Conservation (phyloP, 2,888 invertebrate species). For the Thera britannica region DNA sequence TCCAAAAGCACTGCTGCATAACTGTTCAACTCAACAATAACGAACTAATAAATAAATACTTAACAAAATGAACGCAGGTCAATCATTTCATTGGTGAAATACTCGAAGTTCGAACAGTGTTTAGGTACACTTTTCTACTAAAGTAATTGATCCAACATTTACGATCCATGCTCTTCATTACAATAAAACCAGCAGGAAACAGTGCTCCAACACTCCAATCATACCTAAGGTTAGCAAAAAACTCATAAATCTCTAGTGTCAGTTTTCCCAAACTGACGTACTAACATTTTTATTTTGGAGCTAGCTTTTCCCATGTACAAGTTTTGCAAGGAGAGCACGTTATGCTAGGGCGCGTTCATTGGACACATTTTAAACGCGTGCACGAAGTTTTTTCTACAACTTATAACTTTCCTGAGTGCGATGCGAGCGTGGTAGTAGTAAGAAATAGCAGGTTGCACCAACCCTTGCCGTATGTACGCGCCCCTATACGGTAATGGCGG, state of each 20-base stretch:
- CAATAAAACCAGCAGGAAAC: slow-evolving; percentile 5
- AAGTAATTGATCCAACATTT: slow-evolving; percentile 5
- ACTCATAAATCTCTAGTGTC: too few species aligned
- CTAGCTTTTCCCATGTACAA: neutral
- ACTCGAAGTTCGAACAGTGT: slow-evolving; percentile 20
- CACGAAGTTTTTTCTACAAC: too few species aligned
- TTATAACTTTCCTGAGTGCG: too few species aligned
- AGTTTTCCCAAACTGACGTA: slow-evolving; percentile 20
- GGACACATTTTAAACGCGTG: neutral
- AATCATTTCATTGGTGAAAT: slow-evolving; percentile 21
- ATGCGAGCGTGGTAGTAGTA: too few species aligned
- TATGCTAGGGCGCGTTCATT: neutral
- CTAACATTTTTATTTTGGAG: too few species aligned
- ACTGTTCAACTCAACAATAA: slow-evolving; percentile 34
- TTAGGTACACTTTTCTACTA: slow-evolving; percentile 29
- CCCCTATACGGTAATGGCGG: neutral
- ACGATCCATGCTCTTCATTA: slow-evolving; percentile 1
- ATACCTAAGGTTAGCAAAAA: neutral
- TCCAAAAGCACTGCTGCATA: slow-evolving; percentile 15
- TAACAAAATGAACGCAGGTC: slow-evolving; percentile 40
- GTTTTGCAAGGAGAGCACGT: slow-evolving; percentile 8
- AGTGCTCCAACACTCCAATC: neutral
- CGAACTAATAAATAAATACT: slow-evolving; percentile 34
- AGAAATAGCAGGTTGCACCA: too few species aligned
- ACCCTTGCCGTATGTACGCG: neutral